A percentile compares a stretch with the other conserved stretches of the same genome.
These are phyloP conservation scores for Lates japonicus DNA, from an alignment of 2,797 vertebrate genomes.

Conservation along the genomic window DNA sequence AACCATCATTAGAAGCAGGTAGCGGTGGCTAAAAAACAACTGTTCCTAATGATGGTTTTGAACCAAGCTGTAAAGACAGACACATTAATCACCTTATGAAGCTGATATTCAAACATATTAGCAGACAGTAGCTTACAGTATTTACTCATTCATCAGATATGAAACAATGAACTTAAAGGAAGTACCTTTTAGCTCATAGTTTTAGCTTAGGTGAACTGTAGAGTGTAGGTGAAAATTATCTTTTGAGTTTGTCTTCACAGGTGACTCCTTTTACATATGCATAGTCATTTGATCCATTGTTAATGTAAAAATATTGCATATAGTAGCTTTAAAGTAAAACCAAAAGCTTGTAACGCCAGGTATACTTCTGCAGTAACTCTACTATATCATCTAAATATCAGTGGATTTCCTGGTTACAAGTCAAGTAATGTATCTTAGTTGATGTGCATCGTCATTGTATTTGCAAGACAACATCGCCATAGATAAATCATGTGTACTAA, in stretches of 20 bases:
- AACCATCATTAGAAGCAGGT: not conserved
- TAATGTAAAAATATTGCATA: not conserved
- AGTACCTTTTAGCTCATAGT: too few relatives aligned
- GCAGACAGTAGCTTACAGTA: not conserved
- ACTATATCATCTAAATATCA: not conserved
- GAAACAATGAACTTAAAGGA: too few relatives aligned
- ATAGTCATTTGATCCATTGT: not conserved
- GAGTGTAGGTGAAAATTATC: not conserved
- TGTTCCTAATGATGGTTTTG: not conserved
- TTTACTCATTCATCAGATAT: not conserved
- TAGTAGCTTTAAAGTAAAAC: not conserved
- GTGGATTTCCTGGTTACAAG: slow-evolving; percentile 1
- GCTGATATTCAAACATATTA: not conserved
- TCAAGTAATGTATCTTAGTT: slow-evolving; percentile 16
- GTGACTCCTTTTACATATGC: not conserved
- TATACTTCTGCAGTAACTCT: not conserved
- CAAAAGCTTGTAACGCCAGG: slow-evolving; percentile 18
- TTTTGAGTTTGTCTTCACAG: not conserved
- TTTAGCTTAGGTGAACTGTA: not conserved
- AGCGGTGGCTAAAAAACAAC: not conserved
- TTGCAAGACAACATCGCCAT: slow-evolving; percentile 8
- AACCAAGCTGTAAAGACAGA: not conserved
- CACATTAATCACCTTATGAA: not conserved
- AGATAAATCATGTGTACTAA: not conserved
- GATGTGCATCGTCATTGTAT: not conserved